Evolutionary conservation across 1,140 invertebrate genomes (phyloP).

Genomic region (Penaeus vannamei): DNA sequence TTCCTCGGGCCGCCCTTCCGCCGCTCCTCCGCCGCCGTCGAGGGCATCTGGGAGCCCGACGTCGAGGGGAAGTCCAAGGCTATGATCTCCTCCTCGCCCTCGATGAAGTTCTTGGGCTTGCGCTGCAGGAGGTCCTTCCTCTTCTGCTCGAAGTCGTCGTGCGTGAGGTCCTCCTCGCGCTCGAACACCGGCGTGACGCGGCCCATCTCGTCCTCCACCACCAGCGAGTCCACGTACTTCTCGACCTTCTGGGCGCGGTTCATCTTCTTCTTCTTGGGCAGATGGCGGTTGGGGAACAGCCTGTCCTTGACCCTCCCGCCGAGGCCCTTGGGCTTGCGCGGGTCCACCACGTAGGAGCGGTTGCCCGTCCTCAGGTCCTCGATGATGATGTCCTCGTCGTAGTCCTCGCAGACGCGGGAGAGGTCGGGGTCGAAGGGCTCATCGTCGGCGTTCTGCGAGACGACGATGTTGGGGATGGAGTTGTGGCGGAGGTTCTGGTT

Average conservation of each 20-base stretch:
- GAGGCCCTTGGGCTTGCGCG: conserved; percentile 56
- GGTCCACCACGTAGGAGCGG: not conserved
- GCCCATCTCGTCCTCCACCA: conserved; percentile 40
- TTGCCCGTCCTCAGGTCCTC: conserved; percentile 41
- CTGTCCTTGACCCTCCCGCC: conserved; percentile 62
- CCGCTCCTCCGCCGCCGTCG: not conserved
- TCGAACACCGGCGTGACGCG: conserved; percentile 64
- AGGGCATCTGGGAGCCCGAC: not conserved
- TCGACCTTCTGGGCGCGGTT: conserved; percentile 62
- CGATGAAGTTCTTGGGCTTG: conserved; percentile 47
- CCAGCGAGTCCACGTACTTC: conserved; percentile 62
- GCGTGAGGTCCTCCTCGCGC: conserved; percentile 55
- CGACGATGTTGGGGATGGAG: conserved; percentile 12
- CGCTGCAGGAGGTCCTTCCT: conserved; percentile 51
- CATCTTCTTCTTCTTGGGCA: conserved; percentile 63
- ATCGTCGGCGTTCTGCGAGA: conserved; percentile 19
- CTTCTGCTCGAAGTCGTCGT: conserved; percentile 58
- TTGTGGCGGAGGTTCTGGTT: conserved; percentile 27
- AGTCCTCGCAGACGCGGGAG: conserved; percentile 14
- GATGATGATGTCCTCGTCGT: conserved; percentile 55
- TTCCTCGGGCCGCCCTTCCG: not conserved
- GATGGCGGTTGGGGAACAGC: conserved; percentile 59
- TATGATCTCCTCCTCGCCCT: conserved; percentile 60
- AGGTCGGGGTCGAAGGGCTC: not conserved
- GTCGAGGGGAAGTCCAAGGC: conserved; percentile 28